Evolutionary conservation across 2,113 vertebrate genomes (phyloP).

Genomic region (Nestor notabilis): DNA sequence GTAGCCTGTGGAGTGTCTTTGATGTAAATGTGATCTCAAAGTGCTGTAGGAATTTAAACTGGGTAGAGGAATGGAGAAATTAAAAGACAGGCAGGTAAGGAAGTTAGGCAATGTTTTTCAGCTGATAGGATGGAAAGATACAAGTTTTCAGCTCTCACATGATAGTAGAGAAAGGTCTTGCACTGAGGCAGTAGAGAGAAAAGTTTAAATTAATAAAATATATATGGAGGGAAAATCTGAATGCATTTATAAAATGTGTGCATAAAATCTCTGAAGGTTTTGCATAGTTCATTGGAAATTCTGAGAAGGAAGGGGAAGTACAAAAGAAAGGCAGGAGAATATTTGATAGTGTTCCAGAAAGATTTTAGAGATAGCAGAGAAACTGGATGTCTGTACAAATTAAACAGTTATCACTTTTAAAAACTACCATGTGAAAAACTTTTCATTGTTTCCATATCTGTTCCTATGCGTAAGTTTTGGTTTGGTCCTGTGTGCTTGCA

Average conservation of each 20-base stretch:
- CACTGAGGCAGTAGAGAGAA: neutral
- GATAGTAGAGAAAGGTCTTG: neutral
- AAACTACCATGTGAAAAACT: neutral
- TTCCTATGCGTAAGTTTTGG: neutral
- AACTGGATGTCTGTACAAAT: neutral
- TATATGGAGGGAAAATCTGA: neutral
- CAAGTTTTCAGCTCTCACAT: neutral
- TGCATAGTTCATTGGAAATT: neutral
- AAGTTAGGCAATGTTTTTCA: neutral
- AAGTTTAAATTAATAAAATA: neutral
- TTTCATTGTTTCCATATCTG: neutral
- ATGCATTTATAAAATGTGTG: neutral
- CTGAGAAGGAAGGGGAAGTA: neutral
- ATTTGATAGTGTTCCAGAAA: neutral
- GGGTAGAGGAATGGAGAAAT: neutral
- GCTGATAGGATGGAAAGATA: neutral
- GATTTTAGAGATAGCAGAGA: neutral
- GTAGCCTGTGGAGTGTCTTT: neutral
- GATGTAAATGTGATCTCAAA: constrained; percentile 6
- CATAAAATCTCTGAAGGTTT: neutral
- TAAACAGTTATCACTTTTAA: neutral
- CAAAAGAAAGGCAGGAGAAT: neutral
- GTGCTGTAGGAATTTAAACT: neutral
- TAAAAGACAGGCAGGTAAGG: neutral
- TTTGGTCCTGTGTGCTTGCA: neutral